Evolutionary conservation across 2,797 vertebrate genomes (phyloP).

Genomic region (Cephalopachus bancanus): DNA sequence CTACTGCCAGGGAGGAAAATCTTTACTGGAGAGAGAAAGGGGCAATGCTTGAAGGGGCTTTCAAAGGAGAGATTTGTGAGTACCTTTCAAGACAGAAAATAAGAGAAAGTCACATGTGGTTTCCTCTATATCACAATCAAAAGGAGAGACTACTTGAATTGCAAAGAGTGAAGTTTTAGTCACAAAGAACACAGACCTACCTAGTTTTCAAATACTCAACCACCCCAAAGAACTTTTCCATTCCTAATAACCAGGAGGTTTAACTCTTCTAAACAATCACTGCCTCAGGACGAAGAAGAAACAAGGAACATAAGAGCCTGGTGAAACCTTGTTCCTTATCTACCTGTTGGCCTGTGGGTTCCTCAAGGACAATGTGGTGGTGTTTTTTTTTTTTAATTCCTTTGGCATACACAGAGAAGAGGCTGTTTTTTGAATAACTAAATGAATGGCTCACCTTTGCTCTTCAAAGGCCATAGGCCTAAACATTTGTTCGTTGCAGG

Average conservation of each 20-base stretch:
- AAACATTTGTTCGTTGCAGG: background rate
- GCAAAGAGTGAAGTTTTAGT: slow-evolving; percentile 41
- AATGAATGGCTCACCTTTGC: slow-evolving; percentile 50
- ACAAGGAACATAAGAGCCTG: background rate
- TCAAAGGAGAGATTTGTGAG: slow-evolving; percentile 74
- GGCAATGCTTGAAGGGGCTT: slow-evolving; percentile 3
- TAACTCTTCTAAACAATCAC: background rate
- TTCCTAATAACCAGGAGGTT: background rate
- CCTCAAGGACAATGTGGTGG: background rate
- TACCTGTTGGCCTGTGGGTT: background rate
- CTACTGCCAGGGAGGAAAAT: slow-evolving; percentile 30
- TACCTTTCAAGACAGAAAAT: slow-evolving; percentile 63
- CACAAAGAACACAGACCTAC: background rate
- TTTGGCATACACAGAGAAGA: slow-evolving; percentile 39
- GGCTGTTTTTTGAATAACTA: slow-evolving; percentile 46
- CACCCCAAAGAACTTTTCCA: slow-evolving; percentile 17
- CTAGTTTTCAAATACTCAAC: background rate
- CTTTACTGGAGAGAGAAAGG: slow-evolving; percentile 35
- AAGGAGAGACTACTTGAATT: slow-evolving; percentile 6
- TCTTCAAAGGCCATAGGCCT: slow-evolving; percentile 63
- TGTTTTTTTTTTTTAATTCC: background rate
- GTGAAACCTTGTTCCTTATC: background rate
- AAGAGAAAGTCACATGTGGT: slow-evolving; percentile 17
- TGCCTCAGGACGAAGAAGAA: background rate
- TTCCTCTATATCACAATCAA: slow-evolving; percentile 1